A percentile compares a stretch with the other conserved stretches of the same genome.
phyloP scores from a whole-genome alignment of 2,113 vertebrate species.

The Dinomys branickii region DNA sequence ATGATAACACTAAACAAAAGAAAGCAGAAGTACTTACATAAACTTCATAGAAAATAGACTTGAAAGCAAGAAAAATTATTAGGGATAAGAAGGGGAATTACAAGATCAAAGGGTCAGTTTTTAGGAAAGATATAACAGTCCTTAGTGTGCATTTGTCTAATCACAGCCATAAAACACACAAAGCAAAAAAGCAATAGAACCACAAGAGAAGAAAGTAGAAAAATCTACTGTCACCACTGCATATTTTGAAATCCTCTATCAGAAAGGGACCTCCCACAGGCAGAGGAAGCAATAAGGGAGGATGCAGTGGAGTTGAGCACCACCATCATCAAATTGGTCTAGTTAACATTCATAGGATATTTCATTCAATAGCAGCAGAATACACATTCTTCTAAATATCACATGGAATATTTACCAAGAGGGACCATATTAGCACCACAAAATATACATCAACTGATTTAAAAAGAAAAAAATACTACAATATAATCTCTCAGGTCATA shows the following conservation, averaged over 20 bases:
- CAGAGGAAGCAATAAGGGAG: too few species aligned
- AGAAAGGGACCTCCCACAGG: background rate
- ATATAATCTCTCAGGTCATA: background rate
- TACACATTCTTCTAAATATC: background rate
- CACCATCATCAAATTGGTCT: background rate
- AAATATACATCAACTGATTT: background rate
- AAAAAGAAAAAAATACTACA: too few species aligned
- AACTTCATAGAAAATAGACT: background rate
- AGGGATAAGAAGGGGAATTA: background rate
- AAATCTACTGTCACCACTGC: background rate
- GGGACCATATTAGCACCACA: background rate
- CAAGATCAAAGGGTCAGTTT: background rate
- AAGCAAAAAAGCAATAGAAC: background rate
- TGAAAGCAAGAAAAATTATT: background rate
- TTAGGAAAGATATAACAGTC: background rate
- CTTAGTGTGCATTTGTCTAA: too few species aligned
- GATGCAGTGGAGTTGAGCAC: background rate
- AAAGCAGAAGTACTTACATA: background rate
- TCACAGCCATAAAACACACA: background rate
- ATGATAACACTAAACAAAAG: background rate
- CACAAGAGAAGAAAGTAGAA: background rate
- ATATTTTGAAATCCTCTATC: too few species aligned
- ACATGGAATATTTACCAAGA: background rate
- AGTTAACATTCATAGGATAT: background rate
- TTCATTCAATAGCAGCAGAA: background rate